Percentiles rank a stretch among this genome's conserved stretches.
phyloP scores from a whole-genome alignment of 2,888 invertebrate genomes.

The Dugesia japonica region DNA sequence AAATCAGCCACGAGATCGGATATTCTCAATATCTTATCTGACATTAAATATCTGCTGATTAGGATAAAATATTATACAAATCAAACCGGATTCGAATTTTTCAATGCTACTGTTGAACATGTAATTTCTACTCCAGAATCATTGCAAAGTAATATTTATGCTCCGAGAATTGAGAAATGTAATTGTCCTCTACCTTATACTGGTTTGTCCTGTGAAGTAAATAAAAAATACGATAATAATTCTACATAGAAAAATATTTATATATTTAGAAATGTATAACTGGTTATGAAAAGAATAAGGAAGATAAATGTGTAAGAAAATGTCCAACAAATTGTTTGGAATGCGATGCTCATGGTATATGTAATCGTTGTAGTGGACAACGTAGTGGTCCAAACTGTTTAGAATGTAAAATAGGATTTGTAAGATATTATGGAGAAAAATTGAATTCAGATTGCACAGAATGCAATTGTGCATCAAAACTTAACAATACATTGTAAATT shows the following conservation, averaged over 20 bases:
- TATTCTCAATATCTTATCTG: background rate
- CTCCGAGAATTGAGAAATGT: background rate
- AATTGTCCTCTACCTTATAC: background rate
- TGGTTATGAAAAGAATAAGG: background rate
- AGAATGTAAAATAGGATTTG: conserved; percentile 12
- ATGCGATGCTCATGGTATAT: background rate
- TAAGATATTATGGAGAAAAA: background rate
- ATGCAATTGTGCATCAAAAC: background rate
- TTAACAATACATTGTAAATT: background rate
- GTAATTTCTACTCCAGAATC: background rate
- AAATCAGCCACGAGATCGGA: background rate
- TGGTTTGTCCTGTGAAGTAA: conserved; percentile 1
- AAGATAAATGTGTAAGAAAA: background rate
- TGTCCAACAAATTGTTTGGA: background rate
- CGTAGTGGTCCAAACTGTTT: conserved; percentile 12
- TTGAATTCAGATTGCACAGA: conserved; percentile 4
- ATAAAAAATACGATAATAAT: too few species aligned
- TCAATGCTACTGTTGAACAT: background rate
- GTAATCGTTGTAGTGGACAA: background rate
- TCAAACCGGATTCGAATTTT: conserved; percentile 17
- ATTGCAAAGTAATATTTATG: background rate
- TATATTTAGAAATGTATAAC: background rate
- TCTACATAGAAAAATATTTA: too few species aligned
- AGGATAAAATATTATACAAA: background rate
- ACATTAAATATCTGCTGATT: background rate